Percentiles rank a stretch among this genome's conserved stretches.
phyloP scores from a whole-genome alignment of 2,113 vertebrate genomes.

The Bubo bubo region DNA sequence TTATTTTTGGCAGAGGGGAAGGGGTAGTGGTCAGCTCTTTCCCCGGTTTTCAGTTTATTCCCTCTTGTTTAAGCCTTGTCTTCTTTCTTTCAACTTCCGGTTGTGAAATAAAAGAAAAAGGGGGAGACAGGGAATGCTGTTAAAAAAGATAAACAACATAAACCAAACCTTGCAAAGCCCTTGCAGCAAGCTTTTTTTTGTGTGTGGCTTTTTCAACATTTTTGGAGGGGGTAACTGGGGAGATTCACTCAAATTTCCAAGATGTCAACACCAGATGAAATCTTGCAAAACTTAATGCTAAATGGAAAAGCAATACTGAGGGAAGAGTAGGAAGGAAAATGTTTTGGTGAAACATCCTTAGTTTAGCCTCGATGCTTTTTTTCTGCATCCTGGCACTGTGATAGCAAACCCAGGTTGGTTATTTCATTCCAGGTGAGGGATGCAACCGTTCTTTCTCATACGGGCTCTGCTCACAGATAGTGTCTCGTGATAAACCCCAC shows the following conservation, averaged over 20 bases:
- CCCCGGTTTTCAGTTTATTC: neutral
- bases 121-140: neutral
- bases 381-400: neutral
- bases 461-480: neutral
- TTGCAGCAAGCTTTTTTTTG: neutral
- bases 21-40: neutral
- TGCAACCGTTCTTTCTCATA: neutral
- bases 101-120: neutral
- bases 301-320: neutral
- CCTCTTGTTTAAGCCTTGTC: neutral
- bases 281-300: conserved; percentile 12
- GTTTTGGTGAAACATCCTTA: neutral
- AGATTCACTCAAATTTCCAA: neutral
- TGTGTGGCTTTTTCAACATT: neutral
- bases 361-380: neutral
- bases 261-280: conserved; percentile 29
- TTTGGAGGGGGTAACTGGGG: neutral
- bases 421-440: neutral
- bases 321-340: neutral
- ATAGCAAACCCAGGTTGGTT: neutral
- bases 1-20: neutral
- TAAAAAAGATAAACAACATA: neutral
- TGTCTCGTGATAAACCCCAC: neutral
- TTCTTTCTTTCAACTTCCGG: neutral
- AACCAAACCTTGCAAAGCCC: conserved; percentile 6